Evolutionary conservation across 2,888 invertebrate species (phyloP), one percentile per base, ranked within the genome.

Genomic region (Drosophila emarginata): DNA sequence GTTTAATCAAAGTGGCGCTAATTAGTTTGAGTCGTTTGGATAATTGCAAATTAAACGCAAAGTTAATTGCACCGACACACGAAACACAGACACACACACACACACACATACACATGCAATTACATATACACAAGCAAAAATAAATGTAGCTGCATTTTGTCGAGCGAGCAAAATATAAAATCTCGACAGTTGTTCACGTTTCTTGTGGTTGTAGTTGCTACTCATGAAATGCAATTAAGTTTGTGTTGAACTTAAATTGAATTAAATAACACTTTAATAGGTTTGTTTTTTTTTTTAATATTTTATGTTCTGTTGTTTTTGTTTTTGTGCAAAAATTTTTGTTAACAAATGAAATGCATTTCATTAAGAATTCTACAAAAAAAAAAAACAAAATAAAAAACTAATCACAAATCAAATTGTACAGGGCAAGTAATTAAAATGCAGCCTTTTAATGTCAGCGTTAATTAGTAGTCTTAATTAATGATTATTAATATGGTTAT

Each of bases 41-140:
- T 85, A 85, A 88, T 85, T 85, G 88, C 85, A 85, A 85, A 85
- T 88, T 85, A 85, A 85, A 88, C 88, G 85, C 88, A 76, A 88
- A 83, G 61, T 81, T 85, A 88, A 84, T 84, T 84, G 84, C 88
- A 74, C 84, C 88, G 83, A 76, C 88, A 87, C 83, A 84, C 87
- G 83, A 85, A 85, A 72, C 73, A 69, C 64, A 76, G 54, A 52
- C 39, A 64, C 56, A 67, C 61, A 66, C 26, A 69, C 60, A 60
- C 28, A 61, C 15, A 15, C 18, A 15, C 9, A 23, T 12, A 57
- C 53, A 54, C 28, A 50, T 64, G 67, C 84, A 83, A 83, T 78
- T 77, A 79, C 77, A 67, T 62, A 64, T 71, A 36, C 64, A 66
- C 23, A 53, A 58, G 65, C 39, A 54, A 56, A 67, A 52, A 53